Conservation (phyloP, 2,888 invertebrate species). For the Sceliomorpha sp. region DNA sequence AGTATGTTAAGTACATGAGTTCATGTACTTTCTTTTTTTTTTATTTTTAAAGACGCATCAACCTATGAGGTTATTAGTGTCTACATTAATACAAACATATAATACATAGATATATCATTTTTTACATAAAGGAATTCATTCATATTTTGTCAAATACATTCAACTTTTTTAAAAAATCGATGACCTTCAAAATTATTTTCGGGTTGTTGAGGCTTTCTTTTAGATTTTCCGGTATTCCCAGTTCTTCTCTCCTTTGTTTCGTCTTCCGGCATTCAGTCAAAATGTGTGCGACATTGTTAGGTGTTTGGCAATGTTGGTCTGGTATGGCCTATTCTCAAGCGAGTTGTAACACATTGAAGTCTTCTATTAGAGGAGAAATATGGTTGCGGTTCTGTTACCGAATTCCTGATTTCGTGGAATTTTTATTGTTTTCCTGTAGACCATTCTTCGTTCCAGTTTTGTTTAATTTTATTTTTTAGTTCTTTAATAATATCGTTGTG, state of each 20-base stretch:
- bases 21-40: no score
- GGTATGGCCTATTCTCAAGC: not conserved
- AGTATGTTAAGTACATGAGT: no score
- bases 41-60: conserved; percentile 23
- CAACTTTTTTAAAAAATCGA: not conserved
- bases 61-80: conserved; percentile 21
- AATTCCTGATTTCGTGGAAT: conserved; percentile 1
- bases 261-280: not conserved
- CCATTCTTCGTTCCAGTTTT: not conserved
- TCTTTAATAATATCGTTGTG: not conserved
- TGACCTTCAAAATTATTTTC: not conserved
- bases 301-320: not conserved
- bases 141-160: not conserved
- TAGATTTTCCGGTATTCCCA: conserved; percentile 4
- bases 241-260: not conserved
- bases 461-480: not conserved
- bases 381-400: not conserved
- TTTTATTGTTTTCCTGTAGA: conserved; percentile 1
- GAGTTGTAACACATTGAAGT: not conserved
- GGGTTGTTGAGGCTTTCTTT: conserved; percentile 5
- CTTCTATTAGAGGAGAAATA: not conserved
- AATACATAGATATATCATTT: not conserved
- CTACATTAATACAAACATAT: no score
- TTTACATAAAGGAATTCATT: not conserved
- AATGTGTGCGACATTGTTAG: not conserved